These are phyloP conservation scores for Brachyhypopomus occidentalis DNA, from an alignment of 2,113 vertebrate genomes.

Conservation along the genomic window DNA sequence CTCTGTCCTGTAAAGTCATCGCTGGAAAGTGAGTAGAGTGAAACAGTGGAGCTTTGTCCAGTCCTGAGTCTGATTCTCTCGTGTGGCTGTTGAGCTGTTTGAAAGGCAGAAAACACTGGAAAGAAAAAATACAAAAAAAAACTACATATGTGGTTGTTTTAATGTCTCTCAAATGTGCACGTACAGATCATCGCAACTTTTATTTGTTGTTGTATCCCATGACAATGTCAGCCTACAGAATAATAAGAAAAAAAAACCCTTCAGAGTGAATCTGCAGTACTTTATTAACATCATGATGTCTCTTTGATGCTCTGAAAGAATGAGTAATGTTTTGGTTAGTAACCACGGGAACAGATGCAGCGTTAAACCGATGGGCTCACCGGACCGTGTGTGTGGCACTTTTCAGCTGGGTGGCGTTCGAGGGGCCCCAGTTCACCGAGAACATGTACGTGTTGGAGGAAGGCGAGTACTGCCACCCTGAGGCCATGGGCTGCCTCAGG, in stretches of 20 bases:
- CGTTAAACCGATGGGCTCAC: neutral
- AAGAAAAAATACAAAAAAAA: too few relatives aligned
- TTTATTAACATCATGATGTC: neutral
- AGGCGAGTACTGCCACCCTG: constrained; percentile 82
- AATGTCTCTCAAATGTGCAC: neutral
- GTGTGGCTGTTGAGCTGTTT: too few relatives aligned
- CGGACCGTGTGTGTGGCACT: constrained; percentile 28
- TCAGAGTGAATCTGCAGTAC: neutral
- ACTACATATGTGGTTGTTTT: too few relatives aligned
- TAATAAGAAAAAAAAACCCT: neutral
- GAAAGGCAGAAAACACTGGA: too few relatives aligned
- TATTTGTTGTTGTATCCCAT: neutral
- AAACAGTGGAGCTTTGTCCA: neutral
- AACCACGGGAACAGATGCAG: neutral
- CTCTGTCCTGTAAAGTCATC: constrained; percentile 86
- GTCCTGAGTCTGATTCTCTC: too few relatives aligned
- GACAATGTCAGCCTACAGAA: neutral
- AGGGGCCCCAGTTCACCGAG: constrained; percentile 82
- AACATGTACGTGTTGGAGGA: constrained; percentile 92
- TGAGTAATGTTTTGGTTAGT: neutral
- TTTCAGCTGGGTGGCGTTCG: constrained; percentile 87
- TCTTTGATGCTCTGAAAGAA: neutral
- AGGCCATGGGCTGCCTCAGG: constrained; percentile 80
- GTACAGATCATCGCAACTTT: neutral
- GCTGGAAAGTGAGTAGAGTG: constrained; percentile 82